phyloP scores from a whole-genome alignment of 2,888 invertebrate species.

The Acleris literana region DNA sequence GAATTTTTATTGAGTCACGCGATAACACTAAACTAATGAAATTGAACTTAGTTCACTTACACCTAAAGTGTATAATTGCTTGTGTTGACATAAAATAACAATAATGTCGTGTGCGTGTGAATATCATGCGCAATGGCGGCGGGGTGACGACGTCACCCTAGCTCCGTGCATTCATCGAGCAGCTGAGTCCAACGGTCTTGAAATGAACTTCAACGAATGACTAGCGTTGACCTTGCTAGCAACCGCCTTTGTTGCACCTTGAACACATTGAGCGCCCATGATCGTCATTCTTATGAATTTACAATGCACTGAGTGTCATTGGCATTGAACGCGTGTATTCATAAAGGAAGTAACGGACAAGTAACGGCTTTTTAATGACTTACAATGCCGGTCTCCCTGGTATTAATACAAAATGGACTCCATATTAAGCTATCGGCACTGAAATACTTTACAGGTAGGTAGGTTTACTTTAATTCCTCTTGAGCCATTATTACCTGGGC shows the following conservation, averaged over 20 bases:
- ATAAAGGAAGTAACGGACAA: too few relatives aligned
- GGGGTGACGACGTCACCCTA: conserved; percentile 26
- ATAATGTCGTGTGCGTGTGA: conserved; percentile 9
- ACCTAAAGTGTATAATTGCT: background rate
- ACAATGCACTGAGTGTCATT: too few relatives aligned
- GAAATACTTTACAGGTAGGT: too few relatives aligned
- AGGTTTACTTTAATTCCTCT: too few relatives aligned
- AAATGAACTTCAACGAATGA: conserved; percentile 9
- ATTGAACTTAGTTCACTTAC: background rate
- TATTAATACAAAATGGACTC: too few relatives aligned
- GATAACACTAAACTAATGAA: background rate
- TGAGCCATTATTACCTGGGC: background rate
- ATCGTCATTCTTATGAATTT: too few relatives aligned
- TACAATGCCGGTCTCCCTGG: too few relatives aligned
- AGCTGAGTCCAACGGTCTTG: conserved; percentile 20
- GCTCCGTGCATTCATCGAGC: conserved; percentile 3
- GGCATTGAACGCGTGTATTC: too few relatives aligned
- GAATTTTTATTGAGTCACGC: conserved; percentile 30
- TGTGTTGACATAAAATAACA: conserved; percentile 3
- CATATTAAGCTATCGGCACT: too few relatives aligned
- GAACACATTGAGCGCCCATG: too few relatives aligned
- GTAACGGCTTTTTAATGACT: too few relatives aligned
- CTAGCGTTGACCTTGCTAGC: background rate
- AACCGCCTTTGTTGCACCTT: conserved; percentile 3
- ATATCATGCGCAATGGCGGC: background rate